These are phyloP conservation scores for Megalops cyprinoides DNA, from an alignment of 2,797 vertebrate species.

Conservation along the genomic window DNA sequence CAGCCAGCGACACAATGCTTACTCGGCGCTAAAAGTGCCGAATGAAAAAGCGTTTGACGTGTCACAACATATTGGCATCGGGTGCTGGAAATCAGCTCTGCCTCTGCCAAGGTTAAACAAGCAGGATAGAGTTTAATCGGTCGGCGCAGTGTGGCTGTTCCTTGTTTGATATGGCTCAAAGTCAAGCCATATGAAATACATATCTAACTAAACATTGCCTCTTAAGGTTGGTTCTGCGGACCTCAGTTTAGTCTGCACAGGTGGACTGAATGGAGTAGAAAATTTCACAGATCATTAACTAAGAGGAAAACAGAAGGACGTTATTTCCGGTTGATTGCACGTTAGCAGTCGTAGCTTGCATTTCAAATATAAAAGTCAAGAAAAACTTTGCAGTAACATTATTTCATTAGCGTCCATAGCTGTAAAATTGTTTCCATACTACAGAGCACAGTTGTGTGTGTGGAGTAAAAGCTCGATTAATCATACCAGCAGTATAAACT, in stretches of 20 bases:
- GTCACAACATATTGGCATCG: background rate
- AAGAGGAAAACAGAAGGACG: too few relatives aligned
- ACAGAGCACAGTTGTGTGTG: too few relatives aligned
- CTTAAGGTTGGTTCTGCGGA: background rate
- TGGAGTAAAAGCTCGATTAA: too few relatives aligned
- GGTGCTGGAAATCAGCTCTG: background rate
- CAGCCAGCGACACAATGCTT: background rate
- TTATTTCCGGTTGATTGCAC: too few relatives aligned
- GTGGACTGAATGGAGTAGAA: background rate
- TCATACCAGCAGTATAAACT: too few relatives aligned
- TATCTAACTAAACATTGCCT: background rate
- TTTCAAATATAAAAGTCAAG: too few relatives aligned
- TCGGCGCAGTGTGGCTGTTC: background rate
- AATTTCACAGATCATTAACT: background rate
- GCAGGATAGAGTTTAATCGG: background rate
- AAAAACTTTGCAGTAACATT: too few relatives aligned
- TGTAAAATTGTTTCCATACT: too few relatives aligned
- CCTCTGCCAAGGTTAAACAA: constrained; percentile 2
- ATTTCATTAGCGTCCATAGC: too few relatives aligned
- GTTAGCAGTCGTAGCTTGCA: too few relatives aligned
- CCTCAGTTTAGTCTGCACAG: constrained; percentile 9
- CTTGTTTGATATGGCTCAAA: constrained; percentile 22
- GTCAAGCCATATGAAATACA: constrained; percentile 12
- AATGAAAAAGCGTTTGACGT: background rate
- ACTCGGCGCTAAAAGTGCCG: background rate